Percentiles rank a stretch among this genome's conserved stretches.
Conservation (phyloP, 2,888 invertebrate species). For the Sericinus montela region DNA sequence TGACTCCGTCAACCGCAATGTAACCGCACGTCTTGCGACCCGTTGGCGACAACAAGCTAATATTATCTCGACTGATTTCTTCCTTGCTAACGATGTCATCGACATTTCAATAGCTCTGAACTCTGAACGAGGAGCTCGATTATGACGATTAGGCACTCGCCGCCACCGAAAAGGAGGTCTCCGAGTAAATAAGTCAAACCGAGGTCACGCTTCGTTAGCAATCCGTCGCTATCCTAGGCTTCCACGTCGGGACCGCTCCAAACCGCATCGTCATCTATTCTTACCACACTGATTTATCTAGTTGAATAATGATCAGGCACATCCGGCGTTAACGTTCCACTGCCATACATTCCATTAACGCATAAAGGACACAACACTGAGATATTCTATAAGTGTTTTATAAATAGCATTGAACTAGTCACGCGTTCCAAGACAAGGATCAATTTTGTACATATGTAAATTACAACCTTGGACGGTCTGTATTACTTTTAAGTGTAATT, state of each 20-base stretch:
- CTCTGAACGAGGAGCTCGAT: conserved; percentile 54
- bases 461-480: neutral
- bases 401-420: conserved; percentile 54
- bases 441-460: conserved; percentile 17
- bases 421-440: conserved; percentile 27
- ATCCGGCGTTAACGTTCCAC: conserved; percentile 34
- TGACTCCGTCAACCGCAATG: conserved; percentile 83
- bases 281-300: conserved; percentile 40
- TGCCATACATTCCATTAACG: conserved; percentile 40
- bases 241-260: conserved; percentile 27
- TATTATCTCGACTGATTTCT: conserved; percentile 86
- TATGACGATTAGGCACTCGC: conserved; percentile 57
- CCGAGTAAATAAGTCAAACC: conserved; percentile 33
- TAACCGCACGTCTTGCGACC: conserved; percentile 83
- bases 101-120: conserved; percentile 81
- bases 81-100: conserved; percentile 84
- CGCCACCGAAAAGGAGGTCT: conserved; percentile 54
- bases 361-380: conserved; percentile 47
- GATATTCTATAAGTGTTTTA: conserved; percentile 46
- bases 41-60: conserved; percentile 84
- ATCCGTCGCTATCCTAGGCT: conserved; percentile 50
- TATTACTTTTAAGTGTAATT: conserved; percentile 1
- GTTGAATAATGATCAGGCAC: conserved; percentile 32
- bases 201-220: conserved; percentile 24
- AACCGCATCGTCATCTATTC: conserved; percentile 28